phyloP scores from a whole-genome alignment of 2,888 invertebrate genomes.

The Idaea dimidiata region DNA sequence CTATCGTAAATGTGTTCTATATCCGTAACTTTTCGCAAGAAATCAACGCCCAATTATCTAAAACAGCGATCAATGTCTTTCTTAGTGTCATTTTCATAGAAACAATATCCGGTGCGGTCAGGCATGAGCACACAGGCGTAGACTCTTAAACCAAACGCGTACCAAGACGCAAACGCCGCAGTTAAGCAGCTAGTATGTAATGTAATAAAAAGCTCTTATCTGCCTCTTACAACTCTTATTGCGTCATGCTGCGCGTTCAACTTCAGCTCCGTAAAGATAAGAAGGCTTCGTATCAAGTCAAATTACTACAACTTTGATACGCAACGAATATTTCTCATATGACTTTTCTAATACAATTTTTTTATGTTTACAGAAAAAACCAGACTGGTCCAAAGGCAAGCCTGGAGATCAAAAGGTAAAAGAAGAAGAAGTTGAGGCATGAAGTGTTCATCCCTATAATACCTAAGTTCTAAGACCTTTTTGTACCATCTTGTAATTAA shows the following conservation, averaged over 20 bases:
- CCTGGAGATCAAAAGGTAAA: slow-evolving; percentile 94
- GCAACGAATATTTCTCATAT: slow-evolving; percentile 13
- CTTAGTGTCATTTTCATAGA: background rate
- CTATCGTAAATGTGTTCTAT: too few relatives aligned
- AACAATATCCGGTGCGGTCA: background rate
- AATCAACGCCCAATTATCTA: too few relatives aligned
- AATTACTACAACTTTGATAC: slow-evolving; percentile 34
- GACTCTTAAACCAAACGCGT: background rate
- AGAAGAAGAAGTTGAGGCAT: slow-evolving; percentile 91
- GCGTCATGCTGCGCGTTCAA: background rate
- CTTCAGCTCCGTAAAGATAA: background rate
- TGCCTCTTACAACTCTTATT: too few relatives aligned
- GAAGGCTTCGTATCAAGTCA: slow-evolving; percentile 9
- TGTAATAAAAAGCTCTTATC: too few relatives aligned
- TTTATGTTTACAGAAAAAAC: slow-evolving; percentile 90
- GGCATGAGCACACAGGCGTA: background rate
- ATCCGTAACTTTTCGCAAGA: too few relatives aligned
- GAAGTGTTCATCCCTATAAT: slow-evolving; percentile 73
- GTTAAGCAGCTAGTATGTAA: too few relatives aligned
- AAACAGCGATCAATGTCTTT: background rate
- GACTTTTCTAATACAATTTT: slow-evolving; percentile 12
- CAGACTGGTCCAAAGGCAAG: slow-evolving; percentile 96
- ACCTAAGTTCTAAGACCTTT: slow-evolving; percentile 57
- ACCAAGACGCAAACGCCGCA: background rate
- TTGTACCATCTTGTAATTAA: slow-evolving; percentile 57